Evolutionary conservation across 2,113 vertebrate species (phyloP).

Genomic region (Spermophilus dauricus): DNA sequence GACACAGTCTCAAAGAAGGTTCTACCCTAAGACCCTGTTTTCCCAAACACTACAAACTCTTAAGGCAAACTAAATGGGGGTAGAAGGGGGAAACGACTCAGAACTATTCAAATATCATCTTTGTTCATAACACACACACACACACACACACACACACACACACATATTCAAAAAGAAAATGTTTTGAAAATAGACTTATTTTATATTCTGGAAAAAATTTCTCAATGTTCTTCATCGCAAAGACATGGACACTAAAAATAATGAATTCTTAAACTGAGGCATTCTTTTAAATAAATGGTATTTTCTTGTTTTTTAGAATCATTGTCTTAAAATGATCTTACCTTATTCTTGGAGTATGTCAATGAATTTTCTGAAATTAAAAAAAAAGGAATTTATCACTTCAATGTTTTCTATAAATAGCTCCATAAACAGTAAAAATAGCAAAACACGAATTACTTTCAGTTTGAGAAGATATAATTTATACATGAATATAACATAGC

Average conservation of each 20-base stretch:
- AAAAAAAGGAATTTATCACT: constrained; percentile 24
- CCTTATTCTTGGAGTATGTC: constrained; percentile 95
- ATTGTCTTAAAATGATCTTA: constrained; percentile 83
- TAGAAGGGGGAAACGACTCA: not conserved
- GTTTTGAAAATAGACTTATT: constrained; percentile 12
- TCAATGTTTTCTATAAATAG: constrained; percentile 51
- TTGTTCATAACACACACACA: not conserved
- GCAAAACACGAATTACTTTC: not conserved
- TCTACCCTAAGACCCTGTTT: not conserved
- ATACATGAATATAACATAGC: not conserved
- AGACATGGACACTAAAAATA: constrained; percentile 5
- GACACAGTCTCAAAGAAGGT: not conserved
- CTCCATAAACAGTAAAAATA: constrained; percentile 51
- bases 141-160: not conserved
- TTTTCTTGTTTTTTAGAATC: constrained; percentile 34
- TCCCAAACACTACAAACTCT: not conserved
- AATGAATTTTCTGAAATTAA: constrained; percentile 93
- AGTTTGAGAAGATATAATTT: constrained; percentile 37
- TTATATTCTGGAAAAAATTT: too few species aligned
- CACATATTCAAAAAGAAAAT: not conserved
- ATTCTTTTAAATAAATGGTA: constrained; percentile 28
- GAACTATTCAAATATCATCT: constrained; percentile 19
- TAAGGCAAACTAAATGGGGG: constrained; percentile 47
- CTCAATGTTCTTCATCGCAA: not conserved
- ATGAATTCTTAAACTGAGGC: constrained; percentile 38